phyloP scores from a whole-genome alignment of 2,888 invertebrate genomes.

The Hemistola chrysoprasaria region DNA sequence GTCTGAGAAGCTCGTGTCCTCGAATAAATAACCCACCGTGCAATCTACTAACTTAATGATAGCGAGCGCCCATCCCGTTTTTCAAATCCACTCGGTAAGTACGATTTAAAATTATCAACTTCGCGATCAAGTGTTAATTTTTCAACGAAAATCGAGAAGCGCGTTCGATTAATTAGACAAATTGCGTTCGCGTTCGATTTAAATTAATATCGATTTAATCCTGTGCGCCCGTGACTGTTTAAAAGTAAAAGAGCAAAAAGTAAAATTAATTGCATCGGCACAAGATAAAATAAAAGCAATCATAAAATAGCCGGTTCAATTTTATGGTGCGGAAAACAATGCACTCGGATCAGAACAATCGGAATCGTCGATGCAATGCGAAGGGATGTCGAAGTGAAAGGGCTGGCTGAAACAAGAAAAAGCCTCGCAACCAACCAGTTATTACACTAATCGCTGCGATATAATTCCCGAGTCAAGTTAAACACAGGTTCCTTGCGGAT shows the following conservation, averaged over 20 bases:
- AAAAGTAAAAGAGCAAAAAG: slow-evolving; percentile 41
- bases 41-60: slow-evolving; percentile 64
- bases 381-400: slow-evolving; percentile 65
- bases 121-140: slow-evolving; percentile 31
- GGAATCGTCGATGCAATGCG: slow-evolving; percentile 55
- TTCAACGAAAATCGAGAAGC: slow-evolving; percentile 26
- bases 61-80: slow-evolving; percentile 50
- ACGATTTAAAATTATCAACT: slow-evolving; percentile 30
- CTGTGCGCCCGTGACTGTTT: slow-evolving; percentile 31
- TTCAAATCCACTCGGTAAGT: slow-evolving; percentile 45
- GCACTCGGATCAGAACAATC: slow-evolving; percentile 68
- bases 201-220: slow-evolving; percentile 41
- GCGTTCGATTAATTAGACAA: slow-evolving; percentile 31
- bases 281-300: slow-evolving; percentile 53
- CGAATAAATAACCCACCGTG: slow-evolving; percentile 60
- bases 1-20: slow-evolving; percentile 43
- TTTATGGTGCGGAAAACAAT: slow-evolving; percentile 72
- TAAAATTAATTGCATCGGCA: slow-evolving; percentile 43
- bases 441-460: slow-evolving; percentile 82
- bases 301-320: slow-evolving; percentile 60
- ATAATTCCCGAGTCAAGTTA: slow-evolving; percentile 82
- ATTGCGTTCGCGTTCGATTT: slow-evolving; percentile 36
- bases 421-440: slow-evolving; percentile 74
- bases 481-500: slow-evolving; percentile 81
- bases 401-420: slow-evolving; percentile 56